Conservation (phyloP, 2,797 vertebrate species). For the Enteromius unitaeniatus region DNA sequence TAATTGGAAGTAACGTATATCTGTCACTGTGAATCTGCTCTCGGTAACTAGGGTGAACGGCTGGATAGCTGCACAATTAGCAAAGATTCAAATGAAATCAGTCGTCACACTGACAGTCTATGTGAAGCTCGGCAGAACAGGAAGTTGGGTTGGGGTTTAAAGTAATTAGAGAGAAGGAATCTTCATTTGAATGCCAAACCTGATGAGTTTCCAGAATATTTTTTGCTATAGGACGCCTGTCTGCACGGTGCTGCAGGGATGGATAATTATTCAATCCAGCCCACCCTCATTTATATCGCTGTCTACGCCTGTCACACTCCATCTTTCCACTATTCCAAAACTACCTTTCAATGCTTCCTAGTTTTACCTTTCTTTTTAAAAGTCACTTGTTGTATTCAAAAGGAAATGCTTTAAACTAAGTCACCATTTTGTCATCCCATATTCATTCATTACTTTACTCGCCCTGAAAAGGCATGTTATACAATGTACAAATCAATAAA, state of each 20-base stretch:
- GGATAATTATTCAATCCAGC: conserved; percentile 51
- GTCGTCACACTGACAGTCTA: conserved; percentile 21
- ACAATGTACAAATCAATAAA: neutral
- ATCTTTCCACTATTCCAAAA: conserved; percentile 29
- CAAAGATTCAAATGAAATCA: conserved; percentile 29
- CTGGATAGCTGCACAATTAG: conserved; percentile 30
- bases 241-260: neutral
- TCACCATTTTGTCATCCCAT: neutral
- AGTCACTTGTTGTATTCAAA: neutral
- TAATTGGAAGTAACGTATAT: conserved; percentile 24
- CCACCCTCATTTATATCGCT: conserved; percentile 45
- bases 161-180: conserved; percentile 38
- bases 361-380: neutral
- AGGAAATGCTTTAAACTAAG: neutral
- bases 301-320: conserved; percentile 31
- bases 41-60: neutral
- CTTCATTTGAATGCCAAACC: conserved; percentile 45
- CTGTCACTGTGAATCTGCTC: neutral
- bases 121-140: conserved; percentile 32
- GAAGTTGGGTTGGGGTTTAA: conserved; percentile 35
- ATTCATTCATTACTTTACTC: neutral
- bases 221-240: conserved; percentile 44
- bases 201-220: conserved; percentile 41
- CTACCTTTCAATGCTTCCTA: neutral
- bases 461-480: neutral